Evolutionary conservation across 2,113 vertebrate species (phyloP).

Genomic region (Acrocephalus kingi): DNA sequence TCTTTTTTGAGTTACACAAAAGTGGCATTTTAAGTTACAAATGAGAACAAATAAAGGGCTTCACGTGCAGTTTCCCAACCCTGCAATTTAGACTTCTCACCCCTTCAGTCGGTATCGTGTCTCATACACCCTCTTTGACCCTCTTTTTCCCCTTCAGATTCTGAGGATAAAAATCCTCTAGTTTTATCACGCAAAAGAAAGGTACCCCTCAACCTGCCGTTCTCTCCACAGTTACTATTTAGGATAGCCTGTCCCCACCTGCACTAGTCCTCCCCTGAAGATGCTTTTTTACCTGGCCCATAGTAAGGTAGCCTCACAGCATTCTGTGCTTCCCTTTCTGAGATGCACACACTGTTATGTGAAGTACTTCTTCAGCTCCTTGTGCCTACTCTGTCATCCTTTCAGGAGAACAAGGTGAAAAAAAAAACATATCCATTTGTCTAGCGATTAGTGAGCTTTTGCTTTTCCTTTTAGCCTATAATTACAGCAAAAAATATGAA

Average conservation of each 20-base stretch:
- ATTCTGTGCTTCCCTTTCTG: neutral
- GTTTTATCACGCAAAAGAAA: neutral
- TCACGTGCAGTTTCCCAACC: neutral
- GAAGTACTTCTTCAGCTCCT: neutral
- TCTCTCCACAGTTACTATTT: neutral
- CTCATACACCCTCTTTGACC: neutral
- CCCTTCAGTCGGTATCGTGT: neutral
- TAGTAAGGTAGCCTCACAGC: neutral
- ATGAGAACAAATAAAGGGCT: neutral
- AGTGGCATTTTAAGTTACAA: neutral
- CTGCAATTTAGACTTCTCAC: neutral
- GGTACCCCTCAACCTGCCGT: neutral
- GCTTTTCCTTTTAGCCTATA: conserved; percentile 36
- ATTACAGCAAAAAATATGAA: conserved; percentile 31
- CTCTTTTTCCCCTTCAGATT: neutral
- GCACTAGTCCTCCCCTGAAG: neutral
- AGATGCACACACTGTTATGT: neutral
- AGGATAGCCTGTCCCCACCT: neutral
- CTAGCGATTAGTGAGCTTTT: conserved; percentile 33
- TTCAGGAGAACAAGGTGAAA: neutral
- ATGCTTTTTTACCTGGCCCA: neutral
- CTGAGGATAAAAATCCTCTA: neutral
- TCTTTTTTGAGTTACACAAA: neutral
- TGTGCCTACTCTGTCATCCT: neutral
- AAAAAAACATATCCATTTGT: neutral